Evolutionary conservation across 1,140 invertebrate species (phyloP), one percentile per base, ranked within the genome.

Genomic region (Hermetia illucens): DNA sequence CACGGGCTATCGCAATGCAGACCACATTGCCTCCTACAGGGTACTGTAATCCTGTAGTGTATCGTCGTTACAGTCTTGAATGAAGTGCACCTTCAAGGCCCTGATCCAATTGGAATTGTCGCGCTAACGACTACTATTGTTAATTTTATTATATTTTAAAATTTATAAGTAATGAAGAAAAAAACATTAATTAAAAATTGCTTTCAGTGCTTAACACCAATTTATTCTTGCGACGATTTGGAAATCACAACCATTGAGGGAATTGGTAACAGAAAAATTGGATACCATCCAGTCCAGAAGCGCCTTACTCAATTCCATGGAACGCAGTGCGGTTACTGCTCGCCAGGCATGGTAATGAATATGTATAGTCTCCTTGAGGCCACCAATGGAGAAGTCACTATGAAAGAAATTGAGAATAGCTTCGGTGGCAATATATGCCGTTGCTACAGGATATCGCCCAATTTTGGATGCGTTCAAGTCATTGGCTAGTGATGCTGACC

Each of bases 341-440:
- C 75, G 2, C 72, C 80, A 12, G 82, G 80, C 25, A 83, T 82
- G 75, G 69, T 86, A 12, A 85, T 87, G 80, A 78, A 76, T 44
- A 74, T 85, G 69, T 74, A 79, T 54, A 81, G 79, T 70, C 45
- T 62, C 13, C 38, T 62, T 40, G 48, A 55, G 46, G 45, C 47
- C 42, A 61, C 48, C 40, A 63, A 57, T 34, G 58, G 56, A 27
- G 55, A 64, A 9, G 47, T 74, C n/a, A 76, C 69, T 0, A 74
- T 73, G 68, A 61, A 67, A 27, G 68, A 79, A 46, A 62, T 82
- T 3, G 79, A 83, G 52, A 72, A 80, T 47, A 73, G 72, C 1
- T 74, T 82, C 49, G 77, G 74, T 10, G 71, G 82, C 36, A 86
- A 86, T 50, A 69, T 87, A 24, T 87, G 83, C 45, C 68, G 83